Percentiles rank a stretch among this genome's conserved stretches.
phyloP scores from a whole-genome alignment of 2,888 invertebrate genomes.

The Agrotis segetum region DNA sequence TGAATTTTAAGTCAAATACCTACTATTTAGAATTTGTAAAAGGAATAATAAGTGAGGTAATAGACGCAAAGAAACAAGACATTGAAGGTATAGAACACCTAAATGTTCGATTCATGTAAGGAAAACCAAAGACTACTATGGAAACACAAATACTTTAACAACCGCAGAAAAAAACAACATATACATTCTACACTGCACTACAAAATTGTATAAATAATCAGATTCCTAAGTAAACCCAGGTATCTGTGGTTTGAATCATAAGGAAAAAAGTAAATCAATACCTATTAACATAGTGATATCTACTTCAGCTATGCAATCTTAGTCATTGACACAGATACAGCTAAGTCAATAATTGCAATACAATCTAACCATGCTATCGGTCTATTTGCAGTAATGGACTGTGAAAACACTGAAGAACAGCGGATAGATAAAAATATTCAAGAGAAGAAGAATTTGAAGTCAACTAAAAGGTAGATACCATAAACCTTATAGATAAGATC shows the following conservation, averaged over 20 bases:
- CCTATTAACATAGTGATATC: constrained; percentile 27
- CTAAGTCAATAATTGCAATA: constrained; percentile 22
- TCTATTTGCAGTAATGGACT: constrained; percentile 23
- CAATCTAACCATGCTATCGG: constrained; percentile 31
- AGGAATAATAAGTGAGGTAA: too few species aligned
- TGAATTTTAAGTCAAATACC: too few species aligned
- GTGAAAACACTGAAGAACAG: neutral
- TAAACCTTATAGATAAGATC: too few species aligned
- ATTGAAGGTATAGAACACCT: neutral
- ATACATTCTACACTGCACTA: neutral
- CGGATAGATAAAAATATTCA: neutral
- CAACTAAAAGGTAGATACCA: neutral
- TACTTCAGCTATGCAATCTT: constrained; percentile 33
- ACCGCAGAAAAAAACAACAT: neutral
- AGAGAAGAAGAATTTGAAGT: neutral
- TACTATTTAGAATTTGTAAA: neutral
- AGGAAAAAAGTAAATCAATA: constrained; percentile 50
- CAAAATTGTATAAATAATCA: constrained; percentile 16
- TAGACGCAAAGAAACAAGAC: neutral
- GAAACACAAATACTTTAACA: neutral
- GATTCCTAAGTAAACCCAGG: constrained; percentile 17
- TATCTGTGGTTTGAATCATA: constrained; percentile 39
- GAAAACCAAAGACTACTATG: too few species aligned
- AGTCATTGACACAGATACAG: constrained; percentile 49
- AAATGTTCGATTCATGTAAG: neutral